A percentile compares a stretch with the other conserved stretches of the same genome.
phyloP scores from a whole-genome alignment of 2,888 invertebrate genomes.

The Megaustenia siamemsis region DNA sequence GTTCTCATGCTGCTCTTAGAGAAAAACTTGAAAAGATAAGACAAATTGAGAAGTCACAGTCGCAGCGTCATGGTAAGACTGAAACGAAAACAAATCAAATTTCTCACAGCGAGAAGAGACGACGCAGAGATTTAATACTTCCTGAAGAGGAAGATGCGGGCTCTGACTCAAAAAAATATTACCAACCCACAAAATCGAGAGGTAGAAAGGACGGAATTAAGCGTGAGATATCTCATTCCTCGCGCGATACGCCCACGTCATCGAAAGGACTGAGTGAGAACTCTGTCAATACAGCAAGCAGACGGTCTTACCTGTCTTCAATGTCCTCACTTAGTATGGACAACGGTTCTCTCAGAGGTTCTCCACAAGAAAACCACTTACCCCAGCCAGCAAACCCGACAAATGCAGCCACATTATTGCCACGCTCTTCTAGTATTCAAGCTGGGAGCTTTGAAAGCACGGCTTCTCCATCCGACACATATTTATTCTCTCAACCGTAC shows the following conservation, averaged over 20 bases:
- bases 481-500: constrained; percentile 44
- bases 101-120: constrained; percentile 11
- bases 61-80: background rate
- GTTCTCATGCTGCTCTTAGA: constrained; percentile 1
- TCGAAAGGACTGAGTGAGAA: constrained; percentile 17
- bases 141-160: constrained; percentile 68
- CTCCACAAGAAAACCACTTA: background rate
- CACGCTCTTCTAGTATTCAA: background rate
- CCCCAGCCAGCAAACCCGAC: constrained; percentile 11
- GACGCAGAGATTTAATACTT: constrained; percentile 64
- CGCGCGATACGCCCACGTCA: constrained; percentile 5
- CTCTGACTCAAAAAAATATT: background rate
- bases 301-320: constrained; percentile 27
- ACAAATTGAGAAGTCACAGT: background rate
- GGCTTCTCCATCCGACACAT: constrained; percentile 37
- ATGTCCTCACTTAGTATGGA: constrained; percentile 42
- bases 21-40: constrained; percentile 17
- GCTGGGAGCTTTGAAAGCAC: constrained; percentile 46
- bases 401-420: constrained; percentile 41
- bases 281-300: background rate
- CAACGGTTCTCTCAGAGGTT: constrained; percentile 41
- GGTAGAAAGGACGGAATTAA: background rate
- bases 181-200: background rate
- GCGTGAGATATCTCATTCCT: background rate
- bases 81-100: background rate